Evolutionary conservation across 2,797 vertebrate genomes (phyloP), one percentile per base, ranked within the genome.

Genomic region (Typhlichthys subterraneus): DNA sequence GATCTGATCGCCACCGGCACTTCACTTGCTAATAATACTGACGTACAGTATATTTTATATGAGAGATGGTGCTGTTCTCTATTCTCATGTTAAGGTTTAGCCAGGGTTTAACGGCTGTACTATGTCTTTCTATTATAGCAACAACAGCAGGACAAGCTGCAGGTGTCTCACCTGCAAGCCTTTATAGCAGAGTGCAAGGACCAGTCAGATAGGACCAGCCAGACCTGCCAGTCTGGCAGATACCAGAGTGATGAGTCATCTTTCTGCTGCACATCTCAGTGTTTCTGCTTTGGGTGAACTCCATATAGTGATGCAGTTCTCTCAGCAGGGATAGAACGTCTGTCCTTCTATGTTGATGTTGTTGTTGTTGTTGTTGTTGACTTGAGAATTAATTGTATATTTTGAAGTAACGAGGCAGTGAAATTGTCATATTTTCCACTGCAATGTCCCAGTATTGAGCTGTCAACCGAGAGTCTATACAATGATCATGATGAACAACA

Each of bases 111-210:
- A 13, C 31, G 19, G 23, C 29, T 51, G 56, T 42, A 49, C 14
- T 53, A 14, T 51, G 52, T 57, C 15, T 51, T 56, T 63, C 4
- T 57, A 67, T 79, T 63, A 64, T 65, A 98, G 95, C 94, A 94
- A 83, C 91, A 94, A 67, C 95, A 98, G 85, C 90, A 91, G 67
- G 87, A 95, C 13, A 94, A 93, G 15, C 88, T 90, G 42, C 92
- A 91, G 0, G 88, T 92, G 75, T 95, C 95, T 3, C 91, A 95
- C 59, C 94, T 98, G 55, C 92, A 81, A 61, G 85, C 70, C 4
- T 98, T 98, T 76, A 89, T 98, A 70, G 89, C 93, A 1, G 93
- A 95, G 59, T 96, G 94, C 84, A 93, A 91, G 79, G 95, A 96
- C 63, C 81, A 92, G 51, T 94, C 95, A 0, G 93, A 88, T 29